Evolutionary conservation across 1,140 invertebrate species (phyloP), one percentile per base, ranked within the genome.

Genomic region (Coelopa frigida): DNA sequence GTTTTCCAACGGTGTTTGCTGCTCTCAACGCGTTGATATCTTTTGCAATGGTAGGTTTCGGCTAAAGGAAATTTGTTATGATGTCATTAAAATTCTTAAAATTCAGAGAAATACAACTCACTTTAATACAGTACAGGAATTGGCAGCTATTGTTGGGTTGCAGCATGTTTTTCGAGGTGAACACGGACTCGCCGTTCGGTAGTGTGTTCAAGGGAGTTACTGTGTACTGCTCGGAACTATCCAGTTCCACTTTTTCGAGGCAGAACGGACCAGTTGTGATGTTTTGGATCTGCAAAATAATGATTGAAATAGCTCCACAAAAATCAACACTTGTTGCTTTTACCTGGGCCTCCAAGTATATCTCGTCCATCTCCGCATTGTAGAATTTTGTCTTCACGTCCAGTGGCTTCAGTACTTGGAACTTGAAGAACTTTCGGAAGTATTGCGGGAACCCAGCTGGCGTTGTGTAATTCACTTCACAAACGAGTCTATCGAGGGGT

Each of bases 371-470:
- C 79, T 97, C 93, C 14, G 89, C 87, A 80, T 94, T 95, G 65
- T 93, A 97, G 71, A 98, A 96, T 67, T 98, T 98, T 4, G 94
- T 98, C 73, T 97, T 95, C 0, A 99, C 93, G 80, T 99, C 94
- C 11, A 98, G 73, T 32, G 95, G 95, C 68, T 98, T 98, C 48
- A 94, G 78, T 1, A 98, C 95, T 80, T 96, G 89, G 73, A 98
- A 98, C 74, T 97, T 98, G 68, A 98, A 99, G 70, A 94, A 97
- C 70, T 97, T 98, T 57, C 88, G 78, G 66, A 96, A 84, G n/a
- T 81, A 85, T 50, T 80, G 76, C 40, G 83, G 73, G 55, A 82
- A 79, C 50, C 85, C 83, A 44, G 77, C 75, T 44, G 80, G 72
- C 41, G 80, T 82, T 51, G 80, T 81, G 65, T 98, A 99, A 52